Evolutionary conservation across 2,888 invertebrate species (phyloP).

Genomic region (Ernsta delagoae): DNA sequence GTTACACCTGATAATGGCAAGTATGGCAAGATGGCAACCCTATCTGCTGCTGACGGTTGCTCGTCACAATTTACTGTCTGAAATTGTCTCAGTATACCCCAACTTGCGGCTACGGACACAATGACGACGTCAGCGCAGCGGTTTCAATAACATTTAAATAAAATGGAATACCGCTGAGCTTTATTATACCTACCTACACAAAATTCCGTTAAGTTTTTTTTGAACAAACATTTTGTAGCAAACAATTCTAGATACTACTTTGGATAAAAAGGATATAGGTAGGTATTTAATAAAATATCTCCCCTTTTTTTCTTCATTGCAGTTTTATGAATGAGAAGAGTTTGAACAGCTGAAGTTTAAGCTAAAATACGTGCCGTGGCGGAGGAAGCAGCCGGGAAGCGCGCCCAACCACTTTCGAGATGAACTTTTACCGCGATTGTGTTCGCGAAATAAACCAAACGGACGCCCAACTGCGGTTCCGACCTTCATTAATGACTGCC

Average conservation of each 20-base stretch:
- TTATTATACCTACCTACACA: neutral
- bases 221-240: no score
- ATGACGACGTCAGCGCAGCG: conserved; percentile 37
- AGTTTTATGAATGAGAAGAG: conserved; percentile 11
- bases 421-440: conserved; percentile 57
- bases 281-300: neutral
- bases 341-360: conserved; percentile 27
- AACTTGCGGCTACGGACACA: conserved; percentile 50
- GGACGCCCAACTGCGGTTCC: conserved; percentile 63
- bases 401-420: conserved; percentile 46
- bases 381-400: conserved; percentile 29
- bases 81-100: conserved; percentile 66
- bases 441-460: conserved; percentile 55
- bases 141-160: conserved; percentile 31
- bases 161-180: neutral
- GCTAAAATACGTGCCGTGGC: conserved; percentile 25
- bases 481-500: conserved; percentile 72
- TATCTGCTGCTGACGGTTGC: conserved; percentile 50
- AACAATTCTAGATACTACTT: no score
- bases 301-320: conserved; percentile 18
- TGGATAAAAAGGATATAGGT: no score
- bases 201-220: neutral
- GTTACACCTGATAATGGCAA: no score
- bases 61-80: conserved; percentile 59
- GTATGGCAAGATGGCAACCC: conserved; percentile 41